Conservation (phyloP, 1,140 invertebrate genomes). For the Aphelinus certus region DNA sequence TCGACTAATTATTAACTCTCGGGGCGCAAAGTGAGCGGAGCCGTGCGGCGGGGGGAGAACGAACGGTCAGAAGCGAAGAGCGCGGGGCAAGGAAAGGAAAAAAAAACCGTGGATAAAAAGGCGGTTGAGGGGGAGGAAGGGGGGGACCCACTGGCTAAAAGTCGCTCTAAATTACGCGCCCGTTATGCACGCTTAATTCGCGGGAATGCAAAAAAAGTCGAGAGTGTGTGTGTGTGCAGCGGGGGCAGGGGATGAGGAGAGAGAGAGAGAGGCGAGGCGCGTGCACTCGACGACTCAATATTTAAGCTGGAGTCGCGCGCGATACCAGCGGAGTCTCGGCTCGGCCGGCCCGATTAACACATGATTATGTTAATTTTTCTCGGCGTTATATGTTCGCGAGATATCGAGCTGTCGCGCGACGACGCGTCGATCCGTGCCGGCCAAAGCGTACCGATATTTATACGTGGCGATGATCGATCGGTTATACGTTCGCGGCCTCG, state of each 20-base stretch:
- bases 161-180: conserved; percentile 30
- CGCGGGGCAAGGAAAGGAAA: background rate
- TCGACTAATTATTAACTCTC: conserved; percentile 35
- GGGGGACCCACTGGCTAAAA: conserved; percentile 8
- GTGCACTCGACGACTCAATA: conserved; percentile 14
- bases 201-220: conserved; percentile 21
- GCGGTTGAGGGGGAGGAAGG: background rate
- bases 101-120: background rate
- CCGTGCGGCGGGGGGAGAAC: background rate
- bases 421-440: background rate
- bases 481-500: too few relatives aligned
- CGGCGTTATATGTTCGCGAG: background rate
- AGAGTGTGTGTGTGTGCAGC: too few relatives aligned
- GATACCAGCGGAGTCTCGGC: background rate
- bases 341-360: conserved; percentile 4
- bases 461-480: background rate
- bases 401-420: background rate
- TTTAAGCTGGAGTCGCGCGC: conserved; percentile 6
- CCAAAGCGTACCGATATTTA: background rate
- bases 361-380: conserved; percentile 23
- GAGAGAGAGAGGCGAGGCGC: background rate
- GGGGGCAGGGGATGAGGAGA: background rate
- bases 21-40: background rate
- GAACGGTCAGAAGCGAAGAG: background rate
- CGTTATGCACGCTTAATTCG: conserved; percentile 26